Percentiles rank a stretch among this genome's conserved stretches.
phyloP scores from a whole-genome alignment of 2,113 vertebrate genomes.

The Phasianus colchicus region DNA sequence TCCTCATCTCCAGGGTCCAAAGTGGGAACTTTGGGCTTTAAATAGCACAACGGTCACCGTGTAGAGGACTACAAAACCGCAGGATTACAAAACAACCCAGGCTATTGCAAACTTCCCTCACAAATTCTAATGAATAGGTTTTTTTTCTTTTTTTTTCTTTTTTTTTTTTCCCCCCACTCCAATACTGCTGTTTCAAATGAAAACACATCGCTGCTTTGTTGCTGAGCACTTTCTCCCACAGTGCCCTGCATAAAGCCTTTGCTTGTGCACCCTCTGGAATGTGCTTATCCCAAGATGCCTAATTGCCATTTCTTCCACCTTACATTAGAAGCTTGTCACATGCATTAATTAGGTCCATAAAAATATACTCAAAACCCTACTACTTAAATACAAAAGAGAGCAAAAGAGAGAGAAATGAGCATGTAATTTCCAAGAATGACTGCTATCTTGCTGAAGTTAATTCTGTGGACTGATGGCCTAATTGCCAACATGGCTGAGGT shows the following conservation, averaged over 20 bases:
- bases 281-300: conserved; percentile 71
- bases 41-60: conserved; percentile 6
- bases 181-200: conserved; percentile 56
- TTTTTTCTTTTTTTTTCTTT: conserved; percentile 5
- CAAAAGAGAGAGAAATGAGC: conserved; percentile 5
- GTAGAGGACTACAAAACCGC: background rate
- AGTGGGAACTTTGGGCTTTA: background rate
- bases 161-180: background rate
- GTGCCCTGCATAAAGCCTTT: conserved; percentile 63
- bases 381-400: conserved; percentile 44
- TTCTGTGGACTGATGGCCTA: conserved; percentile 33
- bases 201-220: conserved; percentile 67
- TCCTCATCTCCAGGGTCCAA: conserved; percentile 13
- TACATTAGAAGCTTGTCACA: conserved; percentile 59
- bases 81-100: conserved; percentile 30
- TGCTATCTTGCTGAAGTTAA: conserved; percentile 52
- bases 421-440: conserved; percentile 57
- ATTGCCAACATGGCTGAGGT: conserved; percentile 10
- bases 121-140: conserved; percentile 66
- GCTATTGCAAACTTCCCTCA: conserved; percentile 48
- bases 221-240: conserved; percentile 72
- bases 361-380: conserved; percentile 48
- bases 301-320: conserved; percentile 68
- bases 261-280: conserved; percentile 69
- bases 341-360: conserved; percentile 51